Evolutionary conservation across 1,140 invertebrate genomes (phyloP), one percentile per base, ranked within the genome.

Genomic region (Pemphigus obesinymphae): DNA sequence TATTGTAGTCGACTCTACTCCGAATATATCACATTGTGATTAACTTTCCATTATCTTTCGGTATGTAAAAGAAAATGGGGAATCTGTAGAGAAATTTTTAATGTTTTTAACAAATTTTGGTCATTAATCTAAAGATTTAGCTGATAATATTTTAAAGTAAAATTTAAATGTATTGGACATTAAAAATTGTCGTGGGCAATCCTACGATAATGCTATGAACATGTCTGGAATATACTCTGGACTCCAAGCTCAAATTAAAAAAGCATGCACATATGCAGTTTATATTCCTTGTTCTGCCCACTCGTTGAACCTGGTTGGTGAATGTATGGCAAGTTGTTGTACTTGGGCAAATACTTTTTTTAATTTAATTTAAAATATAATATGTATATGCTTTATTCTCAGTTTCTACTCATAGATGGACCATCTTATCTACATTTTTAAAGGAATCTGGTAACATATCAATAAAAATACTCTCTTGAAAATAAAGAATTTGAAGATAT

Each of bases 11-110:
- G 37, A 81, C 26, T 81, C 78, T 7, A 81, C 78, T 40, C 78
- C 78, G n/a, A 26, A 81, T 81, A 63, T 81, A 17, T 58, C 53
- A 6, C 82, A 81, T 37, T 34, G 34, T 3, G 75, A 83, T 58
- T 76, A 81, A 37, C 75, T 81, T 43, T 53, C 76, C 20, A 34
- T 82, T 7, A 55, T 72, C 37, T 20, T 83, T 34, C 63, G 76
- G n/a, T 83, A 63, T 43, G 78, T 82, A 40, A 66, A 53, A 66
- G 23, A 61, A 63, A 76, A 66, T 66, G 83, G 68, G n/a, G 17
- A 43, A 23, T 55, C 78, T 26, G 50, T 58, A 34, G 78, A 61
- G 29, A 23, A 55, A 40, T 81, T 81, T 43, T 29, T 81, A 17
- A 34, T 20, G 17, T 81, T 81, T 11, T 23, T 81, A 61, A 23